These are phyloP conservation scores for Callipepla squamata DNA, from an alignment of 2,113 vertebrate genomes.

Conservation along the genomic window DNA sequence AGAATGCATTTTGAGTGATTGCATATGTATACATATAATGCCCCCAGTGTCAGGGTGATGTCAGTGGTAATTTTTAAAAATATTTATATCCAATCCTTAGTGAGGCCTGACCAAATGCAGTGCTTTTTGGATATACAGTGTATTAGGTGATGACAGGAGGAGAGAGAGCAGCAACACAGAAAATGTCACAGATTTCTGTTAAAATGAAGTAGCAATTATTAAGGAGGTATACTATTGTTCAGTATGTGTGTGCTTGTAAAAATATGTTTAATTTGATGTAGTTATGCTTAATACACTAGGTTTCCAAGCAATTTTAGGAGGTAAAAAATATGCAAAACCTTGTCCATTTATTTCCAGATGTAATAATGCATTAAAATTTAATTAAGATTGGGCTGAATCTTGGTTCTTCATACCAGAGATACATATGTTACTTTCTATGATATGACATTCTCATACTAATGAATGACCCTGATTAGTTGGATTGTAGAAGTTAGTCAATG, in stretches of 20 bases:
- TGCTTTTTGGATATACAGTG: background rate
- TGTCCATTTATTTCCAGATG: background rate
- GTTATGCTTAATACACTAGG: background rate
- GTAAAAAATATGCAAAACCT: background rate
- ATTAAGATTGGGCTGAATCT: background rate
- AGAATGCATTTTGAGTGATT: conserved; percentile 21
- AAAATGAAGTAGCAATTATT: background rate
- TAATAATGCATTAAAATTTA: background rate
- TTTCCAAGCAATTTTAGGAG: background rate
- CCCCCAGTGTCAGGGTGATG: background rate
- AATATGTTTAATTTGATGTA: background rate
- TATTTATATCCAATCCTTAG: background rate
- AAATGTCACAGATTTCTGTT: conserved; percentile 17
- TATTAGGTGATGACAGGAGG: background rate
- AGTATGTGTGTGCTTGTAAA: background rate
- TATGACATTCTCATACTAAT: background rate
- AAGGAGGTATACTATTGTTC: background rate
- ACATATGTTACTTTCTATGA: background rate
- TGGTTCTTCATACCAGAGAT: background rate
- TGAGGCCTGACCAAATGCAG: background rate
- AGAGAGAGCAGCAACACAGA: background rate
- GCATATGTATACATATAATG: background rate
- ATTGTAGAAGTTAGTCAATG: background rate
- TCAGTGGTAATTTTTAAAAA: conserved; percentile 2
- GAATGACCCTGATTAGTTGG: background rate